Conservation (phyloP, 2,797 vertebrate species). For the Anguilla obscura region DNA sequence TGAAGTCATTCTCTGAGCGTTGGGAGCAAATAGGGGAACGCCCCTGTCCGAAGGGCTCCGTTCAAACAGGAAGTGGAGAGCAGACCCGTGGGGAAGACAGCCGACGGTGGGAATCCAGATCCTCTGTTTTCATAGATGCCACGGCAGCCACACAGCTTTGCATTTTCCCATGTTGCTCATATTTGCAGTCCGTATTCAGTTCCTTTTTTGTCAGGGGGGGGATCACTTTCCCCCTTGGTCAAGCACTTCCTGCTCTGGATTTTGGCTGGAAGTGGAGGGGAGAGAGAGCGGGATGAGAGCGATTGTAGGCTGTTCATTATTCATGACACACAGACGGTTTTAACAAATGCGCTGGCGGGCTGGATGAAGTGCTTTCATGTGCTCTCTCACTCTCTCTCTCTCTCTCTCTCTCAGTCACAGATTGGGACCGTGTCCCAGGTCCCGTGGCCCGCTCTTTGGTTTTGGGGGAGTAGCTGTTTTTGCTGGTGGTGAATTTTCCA, state of each 20-base stretch:
- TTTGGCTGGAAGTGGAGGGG: slow-evolving; percentile 8
- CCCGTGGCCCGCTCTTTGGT: neutral
- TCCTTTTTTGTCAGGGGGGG: neutral
- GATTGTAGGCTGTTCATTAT: slow-evolving; percentile 28
- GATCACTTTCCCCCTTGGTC: neutral
- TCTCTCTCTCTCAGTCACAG: neutral
- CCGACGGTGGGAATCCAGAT: slow-evolving; percentile 66
- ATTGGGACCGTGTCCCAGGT: slow-evolving; percentile 1
- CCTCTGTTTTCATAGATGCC: slow-evolving; percentile 39
- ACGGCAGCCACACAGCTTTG: slow-evolving; percentile 21
- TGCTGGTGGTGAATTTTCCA: too few species aligned
- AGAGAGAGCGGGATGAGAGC: neutral
- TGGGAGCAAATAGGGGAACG: slow-evolving; percentile 46
- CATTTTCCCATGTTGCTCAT: neutral
- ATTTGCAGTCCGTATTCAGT: neutral
- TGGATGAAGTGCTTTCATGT: neutral
- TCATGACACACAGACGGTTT: slow-evolving; percentile 29
- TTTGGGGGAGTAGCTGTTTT: too few species aligned
- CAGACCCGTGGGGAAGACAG: slow-evolving; percentile 51
- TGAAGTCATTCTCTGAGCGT: slow-evolving; percentile 41
- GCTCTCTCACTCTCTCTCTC: neutral
- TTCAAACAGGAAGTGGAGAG: slow-evolving; percentile 70
- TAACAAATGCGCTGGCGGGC: slow-evolving; percentile 23
- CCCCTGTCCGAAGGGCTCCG: slow-evolving; percentile 42
- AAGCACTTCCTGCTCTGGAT: neutral